Evolutionary conservation across 2,888 invertebrate genomes (phyloP).

Genomic region (Heliconius charithonia): DNA sequence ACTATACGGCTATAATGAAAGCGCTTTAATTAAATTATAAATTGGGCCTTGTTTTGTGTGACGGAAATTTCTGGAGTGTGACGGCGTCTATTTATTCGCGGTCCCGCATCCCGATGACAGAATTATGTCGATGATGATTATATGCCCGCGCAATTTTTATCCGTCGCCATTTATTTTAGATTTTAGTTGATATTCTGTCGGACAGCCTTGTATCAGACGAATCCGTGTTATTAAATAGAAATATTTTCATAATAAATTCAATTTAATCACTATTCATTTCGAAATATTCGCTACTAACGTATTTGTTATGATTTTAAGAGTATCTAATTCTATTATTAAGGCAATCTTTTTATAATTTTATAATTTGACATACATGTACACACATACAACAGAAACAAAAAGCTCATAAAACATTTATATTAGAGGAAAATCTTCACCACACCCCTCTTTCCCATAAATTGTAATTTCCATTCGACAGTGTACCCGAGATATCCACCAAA

Average conservation of each 20-base stretch:
- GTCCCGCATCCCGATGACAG: slow-evolving; percentile 65
- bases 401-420: slow-evolving; percentile 38
- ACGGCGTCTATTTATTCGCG: slow-evolving; percentile 59
- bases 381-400: slow-evolving; percentile 26
- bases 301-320: background rate
- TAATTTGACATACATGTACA: background rate
- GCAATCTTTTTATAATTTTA: background rate
- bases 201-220: slow-evolving; percentile 34
- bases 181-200: slow-evolving; percentile 51
- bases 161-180: slow-evolving; percentile 53
- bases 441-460: slow-evolving; percentile 49
- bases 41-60: slow-evolving; percentile 33
- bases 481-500: slow-evolving; percentile 48
- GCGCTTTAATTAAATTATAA: slow-evolving; percentile 25
- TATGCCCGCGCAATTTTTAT: slow-evolving; percentile 58
- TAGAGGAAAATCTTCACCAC: slow-evolving; percentile 47
- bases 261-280: background rate
- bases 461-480: slow-evolving; percentile 51
- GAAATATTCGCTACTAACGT: background rate
- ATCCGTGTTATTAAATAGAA: slow-evolving; percentile 17
- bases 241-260: background rate
- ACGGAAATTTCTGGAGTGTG: slow-evolving; percentile 47
- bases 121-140: slow-evolving; percentile 66
- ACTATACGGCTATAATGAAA: background rate
- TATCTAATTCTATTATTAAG: background rate